These are phyloP conservation scores for Apodemia zela DNA, from an alignment of 2,888 invertebrate species.

Conservation along the genomic window DNA sequence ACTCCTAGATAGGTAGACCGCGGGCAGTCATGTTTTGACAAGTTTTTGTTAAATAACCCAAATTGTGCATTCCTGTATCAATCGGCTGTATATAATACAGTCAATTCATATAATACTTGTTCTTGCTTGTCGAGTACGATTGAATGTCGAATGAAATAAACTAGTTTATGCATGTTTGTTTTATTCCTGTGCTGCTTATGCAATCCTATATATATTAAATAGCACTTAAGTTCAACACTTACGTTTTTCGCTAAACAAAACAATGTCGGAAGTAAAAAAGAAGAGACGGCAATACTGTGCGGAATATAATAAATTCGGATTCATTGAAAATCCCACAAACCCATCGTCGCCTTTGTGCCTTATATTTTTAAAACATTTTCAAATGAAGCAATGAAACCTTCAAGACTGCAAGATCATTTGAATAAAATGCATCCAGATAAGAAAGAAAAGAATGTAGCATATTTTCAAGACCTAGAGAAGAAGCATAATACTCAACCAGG, in stretches of 20 bases:
- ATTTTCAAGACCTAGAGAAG: constrained; percentile 35
- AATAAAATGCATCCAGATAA: constrained; percentile 36
- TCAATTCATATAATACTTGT: constrained; percentile 22
- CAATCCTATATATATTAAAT: constrained; percentile 26
- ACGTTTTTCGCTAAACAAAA: constrained; percentile 31
- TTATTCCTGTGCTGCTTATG: constrained; percentile 31
- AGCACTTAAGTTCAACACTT: constrained; percentile 23
- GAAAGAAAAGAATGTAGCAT: constrained; percentile 30
- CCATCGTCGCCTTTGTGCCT: constrained; percentile 33
- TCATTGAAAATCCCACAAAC: constrained; percentile 34
- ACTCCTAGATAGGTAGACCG: constrained; percentile 18
- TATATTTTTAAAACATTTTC: constrained; percentile 33
- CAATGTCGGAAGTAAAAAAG: constrained; percentile 34
- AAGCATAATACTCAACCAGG: constrained; percentile 33
- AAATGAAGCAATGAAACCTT: constrained; percentile 35
- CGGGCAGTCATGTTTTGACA: constrained; percentile 23
- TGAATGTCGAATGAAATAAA: constrained; percentile 31
- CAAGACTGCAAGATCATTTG: constrained; percentile 33
- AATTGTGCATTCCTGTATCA: constrained; percentile 27
- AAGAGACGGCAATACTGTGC: constrained; percentile 33
- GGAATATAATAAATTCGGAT: constrained; percentile 30
- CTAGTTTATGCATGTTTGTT: constrained; percentile 29
- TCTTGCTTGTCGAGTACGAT: constrained; percentile 23
- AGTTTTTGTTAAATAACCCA: constrained; percentile 28
- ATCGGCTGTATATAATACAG: no score